Percentiles rank a stretch among this genome's conserved stretches.
These are phyloP conservation scores for Andricus curvator DNA, from an alignment of 2,888 invertebrate species.

Conservation along the genomic window DNA sequence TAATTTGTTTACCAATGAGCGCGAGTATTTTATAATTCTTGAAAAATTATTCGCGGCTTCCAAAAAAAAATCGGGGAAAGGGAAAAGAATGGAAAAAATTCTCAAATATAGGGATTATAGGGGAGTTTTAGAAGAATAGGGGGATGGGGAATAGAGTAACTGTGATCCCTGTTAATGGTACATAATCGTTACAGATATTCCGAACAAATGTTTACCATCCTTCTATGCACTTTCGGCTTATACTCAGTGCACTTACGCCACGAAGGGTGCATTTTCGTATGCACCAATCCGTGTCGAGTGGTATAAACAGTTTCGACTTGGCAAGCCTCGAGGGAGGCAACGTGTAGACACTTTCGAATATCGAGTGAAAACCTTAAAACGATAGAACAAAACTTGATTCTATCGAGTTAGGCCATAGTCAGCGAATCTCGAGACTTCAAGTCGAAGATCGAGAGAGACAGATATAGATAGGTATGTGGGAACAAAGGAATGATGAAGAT, in stretches of 20 bases:
- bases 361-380: conserved; percentile 48
- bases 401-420: conserved; percentile 5
- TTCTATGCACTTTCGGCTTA: not conserved
- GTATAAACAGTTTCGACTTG: conserved; percentile 55
- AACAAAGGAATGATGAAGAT: not conserved
- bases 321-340: conserved; percentile 58
- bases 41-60: no score
- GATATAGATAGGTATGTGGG: conserved; percentile 3
- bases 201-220: conserved; percentile 24
- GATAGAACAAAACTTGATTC: not conserved
- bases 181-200: not conserved
- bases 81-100: no score
- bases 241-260: conserved; percentile 6
- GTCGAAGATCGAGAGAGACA: conserved; percentile 11
- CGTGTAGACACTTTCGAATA: conserved; percentile 56
- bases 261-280: not conserved
- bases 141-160: no score
- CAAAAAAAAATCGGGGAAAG: no score
- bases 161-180: no score
- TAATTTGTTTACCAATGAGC: no score
- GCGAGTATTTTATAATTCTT: no score
- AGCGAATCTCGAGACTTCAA: conserved; percentile 19
- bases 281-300: conserved; percentile 1
- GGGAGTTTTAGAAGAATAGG: no score
- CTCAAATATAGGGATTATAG: no score